These are phyloP conservation scores for Castor canadensis DNA, from an alignment of 2,113 vertebrate species.

Conservation along the genomic window DNA sequence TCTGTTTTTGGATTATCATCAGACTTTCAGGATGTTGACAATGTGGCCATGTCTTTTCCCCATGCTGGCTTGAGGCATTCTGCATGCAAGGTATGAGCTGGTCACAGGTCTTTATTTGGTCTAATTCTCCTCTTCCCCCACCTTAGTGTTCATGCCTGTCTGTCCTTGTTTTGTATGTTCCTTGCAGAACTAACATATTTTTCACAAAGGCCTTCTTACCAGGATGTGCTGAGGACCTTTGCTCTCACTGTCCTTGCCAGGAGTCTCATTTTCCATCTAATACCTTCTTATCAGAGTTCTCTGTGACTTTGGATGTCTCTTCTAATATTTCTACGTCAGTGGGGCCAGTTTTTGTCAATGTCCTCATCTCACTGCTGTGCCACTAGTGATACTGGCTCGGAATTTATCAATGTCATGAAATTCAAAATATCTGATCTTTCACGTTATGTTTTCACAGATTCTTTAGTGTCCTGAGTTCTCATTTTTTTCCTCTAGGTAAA, in stretches of 20 bases:
- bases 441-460: neutral
- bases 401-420: neutral
- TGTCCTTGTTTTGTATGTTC: neutral
- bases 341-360: constrained; percentile 25
- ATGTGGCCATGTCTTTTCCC: neutral
- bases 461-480: neutral
- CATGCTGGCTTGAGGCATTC: rapidly evolving
- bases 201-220: neutral
- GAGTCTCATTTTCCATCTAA: neutral
- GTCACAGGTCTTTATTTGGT: neutral
- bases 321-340: constrained; percentile 13
- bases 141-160: neutral
- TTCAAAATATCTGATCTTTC: constrained; percentile 20
- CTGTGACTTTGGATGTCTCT: neutral
- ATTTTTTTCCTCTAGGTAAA: neutral
- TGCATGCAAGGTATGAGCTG: neutral
- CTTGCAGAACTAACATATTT: neutral
- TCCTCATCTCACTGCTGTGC: neutral
- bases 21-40: neutral
- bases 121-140: neutral
- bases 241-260: neutral
- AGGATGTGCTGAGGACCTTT: neutral
- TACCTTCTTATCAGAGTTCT: constrained; percentile 47
- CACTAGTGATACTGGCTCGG: neutral
- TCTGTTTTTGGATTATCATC: neutral